Evolutionary conservation across 2,113 vertebrate species (phyloP).

Genomic region (Cairina moschata): DNA sequence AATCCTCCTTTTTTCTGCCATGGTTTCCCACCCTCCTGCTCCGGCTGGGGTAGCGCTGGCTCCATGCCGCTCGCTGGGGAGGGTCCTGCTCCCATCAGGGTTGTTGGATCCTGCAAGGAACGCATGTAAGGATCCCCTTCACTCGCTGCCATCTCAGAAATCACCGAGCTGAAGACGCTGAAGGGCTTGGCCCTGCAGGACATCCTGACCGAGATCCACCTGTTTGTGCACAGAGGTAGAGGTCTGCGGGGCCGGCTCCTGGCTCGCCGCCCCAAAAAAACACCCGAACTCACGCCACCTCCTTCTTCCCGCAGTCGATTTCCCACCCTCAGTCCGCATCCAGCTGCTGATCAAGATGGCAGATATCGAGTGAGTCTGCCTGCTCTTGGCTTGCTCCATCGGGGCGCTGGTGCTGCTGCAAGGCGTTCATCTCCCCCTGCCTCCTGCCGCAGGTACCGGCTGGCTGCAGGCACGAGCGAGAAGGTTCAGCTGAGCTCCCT

Average conservation of each 20-base stretch:
- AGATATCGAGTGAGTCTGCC: conserved; percentile 89
- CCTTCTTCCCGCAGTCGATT: conserved; percentile 85
- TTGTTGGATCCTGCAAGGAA: background rate
- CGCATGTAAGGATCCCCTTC: background rate
- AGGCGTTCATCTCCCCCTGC: background rate
- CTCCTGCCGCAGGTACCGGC: conserved; percentile 81
- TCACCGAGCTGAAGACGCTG: conserved; percentile 90
- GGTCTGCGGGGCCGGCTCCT: fast-evolving
- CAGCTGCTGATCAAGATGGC: conserved; percentile 93
- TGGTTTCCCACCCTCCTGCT: background rate
- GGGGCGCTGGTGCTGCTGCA: fast-evolving
- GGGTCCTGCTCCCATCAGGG: fast-evolving
- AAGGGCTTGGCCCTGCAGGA: conserved; percentile 96
- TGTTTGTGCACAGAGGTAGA: conserved; percentile 93
- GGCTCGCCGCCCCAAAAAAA: background rate
- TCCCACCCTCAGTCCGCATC: conserved; percentile 88
- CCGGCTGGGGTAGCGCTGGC: fast-evolving
- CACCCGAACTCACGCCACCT: fast-evolving
- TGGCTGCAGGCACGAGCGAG: conserved; percentile 91
- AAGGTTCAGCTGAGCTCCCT: conserved; percentile 98
- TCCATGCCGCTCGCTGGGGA: fast-evolving
- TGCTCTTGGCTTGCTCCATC: too few relatives aligned
- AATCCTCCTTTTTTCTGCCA: background rate
- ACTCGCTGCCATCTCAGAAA: conserved; percentile 75
- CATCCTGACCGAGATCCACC: conserved; percentile 93